Percentiles rank a stretch among this genome's conserved stretches.
Conservation (phyloP, 2,113 vertebrate genomes). For the Phocoena phocoena region DNA sequence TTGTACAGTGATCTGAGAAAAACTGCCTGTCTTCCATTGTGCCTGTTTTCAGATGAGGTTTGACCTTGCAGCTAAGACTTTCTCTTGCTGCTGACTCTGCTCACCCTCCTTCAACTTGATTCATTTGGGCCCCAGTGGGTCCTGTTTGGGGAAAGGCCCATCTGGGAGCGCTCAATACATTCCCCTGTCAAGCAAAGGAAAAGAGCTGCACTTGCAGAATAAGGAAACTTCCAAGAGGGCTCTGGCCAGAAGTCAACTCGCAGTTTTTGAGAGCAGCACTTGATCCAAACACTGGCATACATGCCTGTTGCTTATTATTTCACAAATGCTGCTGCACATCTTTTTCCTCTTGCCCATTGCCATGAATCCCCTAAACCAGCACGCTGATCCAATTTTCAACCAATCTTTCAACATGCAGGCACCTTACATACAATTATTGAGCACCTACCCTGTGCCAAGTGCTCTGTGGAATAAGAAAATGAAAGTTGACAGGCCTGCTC, state of each 20-base stretch:
- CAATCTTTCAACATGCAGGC: neutral
- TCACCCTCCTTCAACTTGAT: constrained; percentile 46
- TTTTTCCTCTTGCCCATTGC: neutral
- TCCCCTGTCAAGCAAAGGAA: constrained; percentile 33
- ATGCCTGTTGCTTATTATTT: neutral
- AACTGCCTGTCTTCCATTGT: neutral
- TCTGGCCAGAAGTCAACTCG: constrained; percentile 53
- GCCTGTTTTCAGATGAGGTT: neutral
- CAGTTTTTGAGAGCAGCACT: constrained; percentile 13
- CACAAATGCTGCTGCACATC: neutral
- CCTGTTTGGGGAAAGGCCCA: constrained; percentile 54
- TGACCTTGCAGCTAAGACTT: constrained; percentile 58
- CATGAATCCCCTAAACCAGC: neutral
- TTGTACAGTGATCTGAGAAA: neutral
- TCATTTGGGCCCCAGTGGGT: constrained; percentile 48
- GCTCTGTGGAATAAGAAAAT: neutral
- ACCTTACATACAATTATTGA: neutral
- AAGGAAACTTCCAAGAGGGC: constrained; percentile 28
- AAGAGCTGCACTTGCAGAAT: constrained; percentile 48
- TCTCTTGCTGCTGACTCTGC: constrained; percentile 62
- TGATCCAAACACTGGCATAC: neutral
- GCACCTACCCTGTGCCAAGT: neutral
- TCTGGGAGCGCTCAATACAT: constrained; percentile 62
- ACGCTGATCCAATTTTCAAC: neutral
- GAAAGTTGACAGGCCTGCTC: neutral